phyloP scores from a whole-genome alignment of 2,888 invertebrate genomes.

The Epirrhoe alternata region DNA sequence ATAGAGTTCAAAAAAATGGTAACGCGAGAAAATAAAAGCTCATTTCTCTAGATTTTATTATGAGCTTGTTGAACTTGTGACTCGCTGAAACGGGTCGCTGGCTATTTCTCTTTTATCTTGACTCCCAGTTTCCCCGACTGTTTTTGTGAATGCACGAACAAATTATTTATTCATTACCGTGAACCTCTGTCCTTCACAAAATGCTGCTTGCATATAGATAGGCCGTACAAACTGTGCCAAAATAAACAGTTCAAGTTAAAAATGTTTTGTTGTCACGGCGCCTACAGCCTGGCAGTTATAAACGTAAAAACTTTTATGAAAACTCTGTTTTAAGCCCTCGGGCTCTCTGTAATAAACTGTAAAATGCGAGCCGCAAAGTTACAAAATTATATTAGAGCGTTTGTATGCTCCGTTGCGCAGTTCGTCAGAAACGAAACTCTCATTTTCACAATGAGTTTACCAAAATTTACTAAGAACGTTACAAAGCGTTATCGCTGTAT shows the following conservation, averaged over 20 bases:
- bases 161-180: constrained; percentile 44
- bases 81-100: constrained; percentile 21
- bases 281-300: constrained; percentile 56
- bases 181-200: constrained; percentile 42
- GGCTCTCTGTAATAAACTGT: constrained; percentile 71
- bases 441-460: constrained; percentile 37
- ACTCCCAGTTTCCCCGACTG: constrained; percentile 33
- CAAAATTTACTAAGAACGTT: constrained; percentile 35
- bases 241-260: constrained; percentile 62
- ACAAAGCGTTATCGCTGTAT: constrained; percentile 42
- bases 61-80: constrained; percentile 33
- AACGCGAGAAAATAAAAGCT: constrained; percentile 18
- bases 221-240: constrained; percentile 49
- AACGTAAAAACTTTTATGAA: constrained; percentile 79
- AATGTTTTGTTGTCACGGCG: constrained; percentile 62
- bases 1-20: constrained; percentile 15
- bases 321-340: constrained; percentile 56
- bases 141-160: constrained; percentile 38
- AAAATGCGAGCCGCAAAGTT: constrained; percentile 63
- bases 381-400: constrained; percentile 59
- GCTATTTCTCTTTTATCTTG: constrained; percentile 40
- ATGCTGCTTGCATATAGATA: constrained; percentile 44
- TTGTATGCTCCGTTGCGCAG: constrained; percentile 49
- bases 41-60: constrained; percentile 17
- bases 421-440: constrained; percentile 39